Conservation (phyloP, 2,113 vertebrate species). For the Aldabrachelys gigantea region DNA sequence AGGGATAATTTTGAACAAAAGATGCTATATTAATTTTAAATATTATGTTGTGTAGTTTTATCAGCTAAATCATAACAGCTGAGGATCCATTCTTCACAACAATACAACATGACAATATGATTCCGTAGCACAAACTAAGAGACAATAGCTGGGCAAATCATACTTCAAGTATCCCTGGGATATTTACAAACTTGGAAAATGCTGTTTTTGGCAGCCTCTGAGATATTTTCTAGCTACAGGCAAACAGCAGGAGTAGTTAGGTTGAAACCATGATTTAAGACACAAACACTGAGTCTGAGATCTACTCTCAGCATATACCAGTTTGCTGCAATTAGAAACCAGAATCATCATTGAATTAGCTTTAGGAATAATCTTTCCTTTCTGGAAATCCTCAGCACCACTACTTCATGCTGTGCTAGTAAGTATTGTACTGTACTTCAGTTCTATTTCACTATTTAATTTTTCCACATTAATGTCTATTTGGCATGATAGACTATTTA, state of each 20-base stretch:
- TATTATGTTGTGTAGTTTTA: not conserved
- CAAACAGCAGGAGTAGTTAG: not conserved
- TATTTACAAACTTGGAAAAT: not conserved
- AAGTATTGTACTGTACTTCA: slow-evolving; percentile 50
- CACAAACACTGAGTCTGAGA: not conserved
- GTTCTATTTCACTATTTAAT: slow-evolving; percentile 47
- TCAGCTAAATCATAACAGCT: not conserved
- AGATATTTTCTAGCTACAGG: not conserved
- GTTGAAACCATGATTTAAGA: not conserved
- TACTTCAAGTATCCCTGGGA: accelerated
- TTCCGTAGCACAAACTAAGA: not conserved
- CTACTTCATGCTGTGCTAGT: slow-evolving; percentile 45
- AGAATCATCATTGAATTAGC: slow-evolving; percentile 67
- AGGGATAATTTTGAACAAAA: not conserved
- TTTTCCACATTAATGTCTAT: slow-evolving; percentile 50
- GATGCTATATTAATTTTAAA: not conserved
- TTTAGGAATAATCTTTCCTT: slow-evolving; percentile 61
- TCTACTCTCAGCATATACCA: slow-evolving; percentile 34
- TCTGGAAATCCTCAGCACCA: slow-evolving; percentile 49
- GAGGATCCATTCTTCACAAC: not conserved
- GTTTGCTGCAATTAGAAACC: slow-evolving; percentile 69
- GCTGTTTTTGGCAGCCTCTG: not conserved
- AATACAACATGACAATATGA: not conserved
- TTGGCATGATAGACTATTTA: slow-evolving; percentile 37
- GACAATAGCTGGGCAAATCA: not conserved